Percentiles rank a stretch among this genome's conserved stretches.
Evolutionary conservation across 2,797 vertebrate species (phyloP).

Genomic region (Argyrosomus regius): DNA sequence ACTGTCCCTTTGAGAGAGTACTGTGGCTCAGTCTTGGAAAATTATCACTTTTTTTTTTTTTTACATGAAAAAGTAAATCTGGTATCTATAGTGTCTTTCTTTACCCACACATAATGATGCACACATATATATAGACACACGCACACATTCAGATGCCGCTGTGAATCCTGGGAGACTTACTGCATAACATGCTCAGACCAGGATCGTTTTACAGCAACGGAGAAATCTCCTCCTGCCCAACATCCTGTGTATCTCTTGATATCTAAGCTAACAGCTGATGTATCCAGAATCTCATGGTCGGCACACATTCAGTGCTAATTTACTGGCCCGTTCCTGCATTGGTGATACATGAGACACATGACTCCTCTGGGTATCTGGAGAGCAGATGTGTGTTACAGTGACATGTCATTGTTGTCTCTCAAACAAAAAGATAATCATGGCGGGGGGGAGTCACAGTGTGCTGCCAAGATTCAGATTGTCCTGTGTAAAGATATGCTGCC

Average conservation of each 20-base stretch:
- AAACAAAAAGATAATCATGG: neutral
- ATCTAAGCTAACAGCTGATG: slow-evolving; percentile 31
- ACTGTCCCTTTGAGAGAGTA: neutral
- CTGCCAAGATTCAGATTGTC: neutral
- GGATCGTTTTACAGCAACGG: slow-evolving; percentile 67
- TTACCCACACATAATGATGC: neutral
- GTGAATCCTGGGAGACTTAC: slow-evolving; percentile 40
- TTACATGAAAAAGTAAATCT: neutral
- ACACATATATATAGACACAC: neutral
- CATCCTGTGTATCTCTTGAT: slow-evolving; percentile 60
- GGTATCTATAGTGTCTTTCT: neutral
- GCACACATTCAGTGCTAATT: slow-evolving; percentile 6
- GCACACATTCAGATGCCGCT: slow-evolving; percentile 5
- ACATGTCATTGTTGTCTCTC: neutral
- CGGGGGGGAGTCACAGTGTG: neutral
- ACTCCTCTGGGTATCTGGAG: slow-evolving; percentile 17
- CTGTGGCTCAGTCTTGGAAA: neutral
- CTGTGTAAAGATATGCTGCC: neutral
- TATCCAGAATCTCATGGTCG: slow-evolving; percentile 32
- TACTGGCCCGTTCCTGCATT: slow-evolving; percentile 6
- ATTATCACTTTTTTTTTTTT: neutral
- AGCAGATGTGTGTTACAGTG: slow-evolving; percentile 11
- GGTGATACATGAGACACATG: slow-evolving; percentile 16
- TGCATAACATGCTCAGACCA: slow-evolving; percentile 41
- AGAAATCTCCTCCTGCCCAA: slow-evolving; percentile 46